phyloP scores from a whole-genome alignment of 35 echinoderm and acorn worm genomes.

The Apostichopus californicus region DNA sequence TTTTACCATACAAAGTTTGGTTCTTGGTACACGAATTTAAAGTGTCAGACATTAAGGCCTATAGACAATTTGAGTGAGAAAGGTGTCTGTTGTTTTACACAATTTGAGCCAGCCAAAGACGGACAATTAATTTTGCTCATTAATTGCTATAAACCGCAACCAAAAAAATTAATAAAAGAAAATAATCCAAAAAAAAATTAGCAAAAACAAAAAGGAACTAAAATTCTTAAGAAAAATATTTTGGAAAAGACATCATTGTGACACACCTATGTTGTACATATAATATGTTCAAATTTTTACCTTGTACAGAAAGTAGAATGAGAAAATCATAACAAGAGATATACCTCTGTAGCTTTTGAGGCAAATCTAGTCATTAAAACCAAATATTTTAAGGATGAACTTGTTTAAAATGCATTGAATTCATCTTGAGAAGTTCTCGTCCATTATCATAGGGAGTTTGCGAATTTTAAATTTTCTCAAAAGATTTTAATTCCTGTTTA shows the following conservation, averaged over 20 bases:
- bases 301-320: conserved; percentile 34
- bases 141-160: neutral
- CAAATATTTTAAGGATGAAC: neutral
- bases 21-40: too few relatives aligned
- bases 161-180: neutral
- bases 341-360: neutral
- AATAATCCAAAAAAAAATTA: neutral
- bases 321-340: neutral
- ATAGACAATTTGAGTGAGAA: too few relatives aligned
- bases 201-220: neutral
- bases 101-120: too few relatives aligned
- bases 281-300: conserved; percentile 33
- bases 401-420: neutral
- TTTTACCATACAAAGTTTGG: too few relatives aligned
- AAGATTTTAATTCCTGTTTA: neutral
- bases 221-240: neutral
- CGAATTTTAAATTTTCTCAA: conserved; percentile 11
- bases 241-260: neutral
- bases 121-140: too few relatives aligned
- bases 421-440: neutral
- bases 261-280: conserved; percentile 35
- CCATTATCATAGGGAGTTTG: neutral
- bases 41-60: too few relatives aligned
- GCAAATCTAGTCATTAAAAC: neutral
- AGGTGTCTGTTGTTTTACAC: too few relatives aligned